Evolutionary conservation across 2,113 vertebrate species (phyloP).

Genomic region (Turnix velox): DNA sequence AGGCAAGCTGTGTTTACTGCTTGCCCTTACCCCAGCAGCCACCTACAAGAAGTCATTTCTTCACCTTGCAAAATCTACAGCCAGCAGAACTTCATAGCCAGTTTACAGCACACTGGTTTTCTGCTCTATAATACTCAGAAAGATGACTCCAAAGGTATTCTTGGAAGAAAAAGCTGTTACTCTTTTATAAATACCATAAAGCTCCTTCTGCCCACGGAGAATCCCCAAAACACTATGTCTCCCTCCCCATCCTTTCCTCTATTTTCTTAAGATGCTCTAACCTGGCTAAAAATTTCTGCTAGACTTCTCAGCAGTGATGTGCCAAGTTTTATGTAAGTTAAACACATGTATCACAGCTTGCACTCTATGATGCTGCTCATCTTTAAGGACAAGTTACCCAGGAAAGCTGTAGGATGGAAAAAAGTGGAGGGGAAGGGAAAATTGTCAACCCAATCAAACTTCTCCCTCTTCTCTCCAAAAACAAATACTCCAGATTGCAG

Average conservation of each 20-base stretch:
- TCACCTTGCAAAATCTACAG: neutral
- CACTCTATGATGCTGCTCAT: neutral
- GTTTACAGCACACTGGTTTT: neutral
- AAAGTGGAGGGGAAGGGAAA: no score
- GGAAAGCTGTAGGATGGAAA: neutral
- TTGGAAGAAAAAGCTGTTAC: neutral
- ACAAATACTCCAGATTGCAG: neutral
- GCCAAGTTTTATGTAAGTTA: neutral
- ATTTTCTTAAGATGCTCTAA: neutral
- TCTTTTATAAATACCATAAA: neutral
- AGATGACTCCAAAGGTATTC: neutral
- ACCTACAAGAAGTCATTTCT: neutral
- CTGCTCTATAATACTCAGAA: accelerated
- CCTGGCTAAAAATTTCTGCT: neutral
- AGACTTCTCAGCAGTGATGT: neutral
- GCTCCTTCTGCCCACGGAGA: neutral
- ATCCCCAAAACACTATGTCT: neutral
- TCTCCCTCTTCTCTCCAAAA: neutral
- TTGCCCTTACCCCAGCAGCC: neutral
- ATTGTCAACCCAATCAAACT: neutral
- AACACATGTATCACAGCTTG: neutral
- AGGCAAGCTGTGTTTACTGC: neutral
- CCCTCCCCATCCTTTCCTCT: neutral
- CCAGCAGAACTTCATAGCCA: accelerated
- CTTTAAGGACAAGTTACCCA: neutral